Conservation (phyloP, 1,140 invertebrate species). For the Drosophila lacteicornis region DNA sequence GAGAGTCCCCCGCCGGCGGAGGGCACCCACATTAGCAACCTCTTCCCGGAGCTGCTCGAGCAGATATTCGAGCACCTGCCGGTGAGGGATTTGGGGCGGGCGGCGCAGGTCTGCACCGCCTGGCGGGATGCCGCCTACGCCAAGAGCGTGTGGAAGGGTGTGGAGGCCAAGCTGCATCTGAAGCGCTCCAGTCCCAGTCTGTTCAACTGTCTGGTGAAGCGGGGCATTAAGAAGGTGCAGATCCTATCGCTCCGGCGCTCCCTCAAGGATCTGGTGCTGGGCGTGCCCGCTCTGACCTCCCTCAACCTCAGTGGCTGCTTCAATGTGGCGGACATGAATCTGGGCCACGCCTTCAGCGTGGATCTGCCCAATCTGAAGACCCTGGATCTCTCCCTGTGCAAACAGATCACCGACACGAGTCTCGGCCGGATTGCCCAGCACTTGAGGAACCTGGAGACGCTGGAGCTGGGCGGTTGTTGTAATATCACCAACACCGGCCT, state of each 20-base stretch:
- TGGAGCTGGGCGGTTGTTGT: slow-evolving; percentile 95
- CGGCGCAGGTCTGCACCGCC: slow-evolving; percentile 94
- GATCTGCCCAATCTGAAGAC: slow-evolving; percentile 91
- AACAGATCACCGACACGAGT: slow-evolving; percentile 95
- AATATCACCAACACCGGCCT: slow-evolving; percentile 95
- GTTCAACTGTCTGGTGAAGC: slow-evolving; percentile 93
- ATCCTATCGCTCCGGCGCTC: slow-evolving; percentile 93
- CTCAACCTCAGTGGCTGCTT: slow-evolving; percentile 97
- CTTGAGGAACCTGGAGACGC: slow-evolving; percentile 93
- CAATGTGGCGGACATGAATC: slow-evolving; percentile 93
- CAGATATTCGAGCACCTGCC: slow-evolving; percentile 96
- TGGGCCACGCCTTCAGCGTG: slow-evolving; percentile 92
- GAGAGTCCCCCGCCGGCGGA: slow-evolving; percentile 83
- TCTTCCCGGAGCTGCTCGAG: slow-evolving; percentile 96
- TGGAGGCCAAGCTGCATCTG: slow-evolving; percentile 95
- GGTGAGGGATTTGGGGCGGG: slow-evolving; percentile 94
- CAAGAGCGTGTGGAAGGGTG: slow-evolving; percentile 96
- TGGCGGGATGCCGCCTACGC: slow-evolving; percentile 97
- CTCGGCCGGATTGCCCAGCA: slow-evolving; percentile 93
- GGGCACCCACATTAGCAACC: slow-evolving; percentile 92
- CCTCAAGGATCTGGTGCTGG: slow-evolving; percentile 93
- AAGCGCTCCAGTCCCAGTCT: slow-evolving; percentile 92
- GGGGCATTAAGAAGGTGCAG: slow-evolving; percentile 95
- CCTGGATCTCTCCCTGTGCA: slow-evolving; percentile 96
- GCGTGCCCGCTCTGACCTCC: slow-evolving; percentile 93